Conservation (phyloP, 2,113 vertebrate genomes). For the Diadophis punctatus region DNA sequence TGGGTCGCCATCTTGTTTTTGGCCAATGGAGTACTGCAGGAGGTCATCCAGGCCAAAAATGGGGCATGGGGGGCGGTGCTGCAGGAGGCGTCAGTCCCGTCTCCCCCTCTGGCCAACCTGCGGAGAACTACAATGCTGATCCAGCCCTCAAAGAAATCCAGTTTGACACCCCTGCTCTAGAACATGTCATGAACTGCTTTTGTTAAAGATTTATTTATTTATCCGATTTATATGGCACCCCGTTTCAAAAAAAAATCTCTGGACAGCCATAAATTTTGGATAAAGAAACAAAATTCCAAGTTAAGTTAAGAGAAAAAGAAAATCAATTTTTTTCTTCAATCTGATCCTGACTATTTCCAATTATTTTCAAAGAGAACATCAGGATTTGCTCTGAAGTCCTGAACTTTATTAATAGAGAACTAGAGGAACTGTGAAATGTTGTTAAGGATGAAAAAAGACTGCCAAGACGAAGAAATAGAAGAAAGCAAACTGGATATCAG, state of each 20-base stretch:
- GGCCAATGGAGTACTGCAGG: too few relatives aligned
- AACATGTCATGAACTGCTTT: neutral
- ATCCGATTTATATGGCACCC: neutral
- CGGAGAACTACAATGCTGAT: too few relatives aligned
- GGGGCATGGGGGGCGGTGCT: too few relatives aligned
- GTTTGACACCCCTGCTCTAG: too few relatives aligned
- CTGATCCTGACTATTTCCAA: neutral
- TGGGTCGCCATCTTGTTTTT: too few relatives aligned
- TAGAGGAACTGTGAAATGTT: neutral
- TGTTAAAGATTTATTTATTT: neutral
- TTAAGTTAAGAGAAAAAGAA: neutral
- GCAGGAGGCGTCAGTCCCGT: too few relatives aligned
- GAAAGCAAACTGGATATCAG: too few relatives aligned
- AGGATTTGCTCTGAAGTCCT: neutral
- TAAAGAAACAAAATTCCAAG: neutral
- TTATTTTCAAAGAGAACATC: neutral
- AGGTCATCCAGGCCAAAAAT: too few relatives aligned
- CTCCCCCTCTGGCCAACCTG: too few relatives aligned
- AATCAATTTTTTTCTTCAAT: neutral
- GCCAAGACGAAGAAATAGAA: too few relatives aligned
- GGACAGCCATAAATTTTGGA: neutral
- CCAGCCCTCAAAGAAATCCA: too few relatives aligned
- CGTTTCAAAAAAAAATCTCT: neutral
- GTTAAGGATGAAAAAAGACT: neutral
- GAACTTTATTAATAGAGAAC: neutral